A percentile compares a stretch with the other conserved stretches of the same genome.
Evolutionary conservation across 2,888 invertebrate species (phyloP).

Genomic region (Branchellion lobata): DNA sequence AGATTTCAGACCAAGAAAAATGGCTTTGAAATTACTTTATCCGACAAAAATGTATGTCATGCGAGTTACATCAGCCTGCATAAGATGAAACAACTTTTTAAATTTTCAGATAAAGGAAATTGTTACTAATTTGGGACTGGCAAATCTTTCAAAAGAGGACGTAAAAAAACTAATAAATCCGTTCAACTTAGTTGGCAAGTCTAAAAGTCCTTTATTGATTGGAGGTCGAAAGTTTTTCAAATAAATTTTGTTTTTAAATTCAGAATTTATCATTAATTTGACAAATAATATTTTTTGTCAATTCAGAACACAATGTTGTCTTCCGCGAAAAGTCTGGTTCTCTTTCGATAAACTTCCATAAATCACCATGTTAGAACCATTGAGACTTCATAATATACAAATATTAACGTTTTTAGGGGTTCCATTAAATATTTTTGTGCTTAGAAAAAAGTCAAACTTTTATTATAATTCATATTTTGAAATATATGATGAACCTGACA

Average conservation of each 20-base stretch:
- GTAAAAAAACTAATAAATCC: neutral
- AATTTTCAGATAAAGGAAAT: neutral
- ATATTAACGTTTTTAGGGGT: too few species aligned
- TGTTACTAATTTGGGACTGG: neutral
- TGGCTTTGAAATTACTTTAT: slow-evolving; percentile 16
- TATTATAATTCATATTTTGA: too few species aligned
- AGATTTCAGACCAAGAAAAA: neutral
- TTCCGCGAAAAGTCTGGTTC: neutral
- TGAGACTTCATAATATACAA: neutral
- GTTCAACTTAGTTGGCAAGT: neutral
- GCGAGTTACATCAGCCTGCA: too few species aligned
- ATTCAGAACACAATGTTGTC: neutral
- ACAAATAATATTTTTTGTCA: too few species aligned
- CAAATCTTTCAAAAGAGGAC: neutral
- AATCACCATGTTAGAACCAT: neutral
- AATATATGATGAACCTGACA: too few species aligned
- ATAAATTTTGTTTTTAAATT: too few species aligned
- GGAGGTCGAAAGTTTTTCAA: neutral
- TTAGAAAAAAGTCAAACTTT: too few species aligned
- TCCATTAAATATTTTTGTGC: too few species aligned
- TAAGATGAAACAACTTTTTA: neutral
- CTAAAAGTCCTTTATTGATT: slow-evolving; percentile 9
- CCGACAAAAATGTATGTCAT: neutral
- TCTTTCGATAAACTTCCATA: neutral
- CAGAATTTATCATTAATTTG: too few species aligned